Base-by-base conservation (phyloP, 2,797 vertebrate genomes). In the Phoebastria nigripes region DNA sequence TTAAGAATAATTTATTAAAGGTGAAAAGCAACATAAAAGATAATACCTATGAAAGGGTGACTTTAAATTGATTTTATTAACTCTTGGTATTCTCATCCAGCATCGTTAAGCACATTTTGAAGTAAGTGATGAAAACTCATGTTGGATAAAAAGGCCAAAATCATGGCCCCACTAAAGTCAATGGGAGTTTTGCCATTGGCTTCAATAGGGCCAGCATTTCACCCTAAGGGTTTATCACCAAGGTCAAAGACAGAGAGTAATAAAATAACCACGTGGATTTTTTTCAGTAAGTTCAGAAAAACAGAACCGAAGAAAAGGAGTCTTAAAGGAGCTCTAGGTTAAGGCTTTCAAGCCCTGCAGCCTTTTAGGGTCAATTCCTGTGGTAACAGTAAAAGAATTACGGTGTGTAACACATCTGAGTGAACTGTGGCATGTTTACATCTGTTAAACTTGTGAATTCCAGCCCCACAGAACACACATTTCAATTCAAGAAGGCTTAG, bases 361-460 rank as follows among this genome's bases (percentile, higher is more conserved):
- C 52, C 26, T 87, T 91, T 85, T 82, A 70, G 47, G 78, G 71
- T 93, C 84, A 93, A 58, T 81, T 95, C 55, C 65, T 92, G 54
- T 90, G 58, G 82, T 58, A 96, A 89, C n/a, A 86, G 65, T 44
- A 67, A 89, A 90, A 92, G 35, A 90, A 92, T 85, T 87, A 77
- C 35, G 44, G 37, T 71, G 92, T 74, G 54, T 94, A 62, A 91
- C 69, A 91, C 25, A 83, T 90, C 11, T 72, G 69, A 94, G 54
- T 66, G 69, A 94, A 83, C 51, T 89, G 44, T 83, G 54, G 51
- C 42, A 79, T 81, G 92, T 78, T 78, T 89, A 89, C 41, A 67
- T 89, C 59, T 46, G 37, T 69, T 90, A 72, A 93, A 90, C 35
- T 83, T 76, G 62, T 84, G 77, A 82, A 91, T 95, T 89, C 79